Base-by-base conservation (phyloP, 2,797 vertebrate species). In the Catharus ustulatus region DNA sequence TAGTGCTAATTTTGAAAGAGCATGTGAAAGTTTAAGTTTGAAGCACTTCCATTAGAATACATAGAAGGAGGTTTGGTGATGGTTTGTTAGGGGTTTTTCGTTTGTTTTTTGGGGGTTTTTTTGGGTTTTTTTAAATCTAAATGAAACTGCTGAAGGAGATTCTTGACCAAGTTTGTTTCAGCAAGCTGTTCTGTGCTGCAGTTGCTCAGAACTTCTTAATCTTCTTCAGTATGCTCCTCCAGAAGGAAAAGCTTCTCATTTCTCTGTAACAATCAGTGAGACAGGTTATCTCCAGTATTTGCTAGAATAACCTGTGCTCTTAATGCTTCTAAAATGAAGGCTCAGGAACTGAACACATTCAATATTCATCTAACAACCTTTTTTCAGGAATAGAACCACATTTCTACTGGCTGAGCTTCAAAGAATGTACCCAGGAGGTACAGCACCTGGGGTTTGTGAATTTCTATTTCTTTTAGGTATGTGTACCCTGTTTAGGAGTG, bases 401-500 rank as follows among this genome's bases (percentile, higher is more conserved):
- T 88, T 93, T 93, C 77, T 34, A 43, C 58, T 88, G 90, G 10
- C 73, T 84, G 64, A 84, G 22, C 49, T 68, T 95, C 85, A 84
- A 54, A 83, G 80, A 81, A 78, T 72, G 49, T 74, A 77, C 38
- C 32, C 0, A 38, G 1, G 42, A 75, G 69, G 73, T 88, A 23
- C 18, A 78, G 45, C 36, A 38, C 45, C 49, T 75, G 64, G 49
- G 22, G 3, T 64, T 74, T 75, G 34, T 71, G 69, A 80, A 81
- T 67, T 43, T 81, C 48, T 45, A 0, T 76, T 69, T 71, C 32
- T 55, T 87, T 55, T 54, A 67, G 57, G 20, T 77, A 20, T 11
- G 5, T 54, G 42, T 48, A 27, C 34, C 18, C 54, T 42, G 2
- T 26, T 18, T 64, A 77, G 66, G 58, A 61, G 30, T 27, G 17